Conservation (phyloP, 2,113 vertebrate genomes). For the Ranitomeya variabilis region DNA sequence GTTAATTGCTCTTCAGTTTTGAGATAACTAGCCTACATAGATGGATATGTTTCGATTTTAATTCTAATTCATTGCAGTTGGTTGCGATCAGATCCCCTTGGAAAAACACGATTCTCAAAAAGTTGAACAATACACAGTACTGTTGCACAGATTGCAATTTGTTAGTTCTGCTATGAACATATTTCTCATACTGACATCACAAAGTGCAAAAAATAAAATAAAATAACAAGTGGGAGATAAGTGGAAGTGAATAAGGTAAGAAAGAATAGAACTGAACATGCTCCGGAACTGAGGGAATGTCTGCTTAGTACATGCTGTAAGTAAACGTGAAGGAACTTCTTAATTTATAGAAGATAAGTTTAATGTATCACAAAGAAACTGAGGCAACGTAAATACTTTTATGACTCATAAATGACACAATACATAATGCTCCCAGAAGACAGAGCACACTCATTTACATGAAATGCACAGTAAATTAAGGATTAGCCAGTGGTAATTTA, state of each 20-base stretch:
- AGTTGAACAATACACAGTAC: background rate
- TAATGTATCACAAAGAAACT: background rate
- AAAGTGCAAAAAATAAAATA: background rate
- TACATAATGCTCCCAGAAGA: slow-evolving; percentile 19
- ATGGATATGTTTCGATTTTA: no score
- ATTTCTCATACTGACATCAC: background rate
- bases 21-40: no score
- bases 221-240: background rate
- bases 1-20: no score
- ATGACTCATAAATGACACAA: background rate
- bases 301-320: background rate
- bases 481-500: background rate
- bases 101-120: background rate
- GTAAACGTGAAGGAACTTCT: background rate
- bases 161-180: background rate
- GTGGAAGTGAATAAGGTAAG: background rate
- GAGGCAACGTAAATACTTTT: slow-evolving; percentile 10
- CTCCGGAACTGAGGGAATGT: background rate
- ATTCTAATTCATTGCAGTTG: no score
- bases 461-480: slow-evolving; percentile 9
- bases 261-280: background rate
- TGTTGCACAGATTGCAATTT: background rate
- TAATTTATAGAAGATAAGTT: slow-evolving; percentile 11
- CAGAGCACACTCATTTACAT: slow-evolving; percentile 22
- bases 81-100: background rate